A percentile compares a stretch with the other conserved stretches of the same genome.
phyloP scores from a whole-genome alignment of 2,113 vertebrate species.

The Bos javanicus region DNA sequence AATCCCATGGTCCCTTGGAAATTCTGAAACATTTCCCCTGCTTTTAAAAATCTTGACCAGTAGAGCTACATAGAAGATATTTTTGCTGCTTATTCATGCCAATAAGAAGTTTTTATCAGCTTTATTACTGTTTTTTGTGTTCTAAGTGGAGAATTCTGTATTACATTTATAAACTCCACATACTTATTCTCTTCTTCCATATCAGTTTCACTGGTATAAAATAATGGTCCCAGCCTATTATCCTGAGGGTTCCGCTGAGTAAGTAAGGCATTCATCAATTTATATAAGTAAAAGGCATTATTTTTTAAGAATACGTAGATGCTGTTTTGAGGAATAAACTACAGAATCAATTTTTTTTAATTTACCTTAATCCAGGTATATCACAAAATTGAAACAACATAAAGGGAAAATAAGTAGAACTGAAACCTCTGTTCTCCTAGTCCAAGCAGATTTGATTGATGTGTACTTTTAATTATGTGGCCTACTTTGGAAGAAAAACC shows the following conservation, averaged over 20 bases:
- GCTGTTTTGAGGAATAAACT: background rate
- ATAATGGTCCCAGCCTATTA: background rate
- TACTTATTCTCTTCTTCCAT: background rate
- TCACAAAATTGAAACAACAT: background rate
- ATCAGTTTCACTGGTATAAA: background rate
- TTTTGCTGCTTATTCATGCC: background rate
- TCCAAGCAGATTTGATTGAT: background rate
- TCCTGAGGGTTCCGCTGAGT: background rate
- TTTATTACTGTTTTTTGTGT: slow-evolving; percentile 10
- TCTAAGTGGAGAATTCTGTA: background rate
- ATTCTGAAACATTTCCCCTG: background rate
- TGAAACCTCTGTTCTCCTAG: background rate
- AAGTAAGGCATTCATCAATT: background rate
- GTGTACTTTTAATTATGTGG: background rate
- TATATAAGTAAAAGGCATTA: background rate
- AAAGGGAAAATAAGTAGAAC: background rate
- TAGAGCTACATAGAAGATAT: background rate
- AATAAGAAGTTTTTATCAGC: background rate
- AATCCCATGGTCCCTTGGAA: background rate
- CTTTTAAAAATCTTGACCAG: background rate
- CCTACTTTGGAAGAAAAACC: background rate
- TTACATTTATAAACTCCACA: background rate
- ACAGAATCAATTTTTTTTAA: background rate
- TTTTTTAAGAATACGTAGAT: background rate
- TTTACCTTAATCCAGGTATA: background rate